Conservation (phyloP, 2,888 invertebrate species). For the Stenotaenia linearis region DNA sequence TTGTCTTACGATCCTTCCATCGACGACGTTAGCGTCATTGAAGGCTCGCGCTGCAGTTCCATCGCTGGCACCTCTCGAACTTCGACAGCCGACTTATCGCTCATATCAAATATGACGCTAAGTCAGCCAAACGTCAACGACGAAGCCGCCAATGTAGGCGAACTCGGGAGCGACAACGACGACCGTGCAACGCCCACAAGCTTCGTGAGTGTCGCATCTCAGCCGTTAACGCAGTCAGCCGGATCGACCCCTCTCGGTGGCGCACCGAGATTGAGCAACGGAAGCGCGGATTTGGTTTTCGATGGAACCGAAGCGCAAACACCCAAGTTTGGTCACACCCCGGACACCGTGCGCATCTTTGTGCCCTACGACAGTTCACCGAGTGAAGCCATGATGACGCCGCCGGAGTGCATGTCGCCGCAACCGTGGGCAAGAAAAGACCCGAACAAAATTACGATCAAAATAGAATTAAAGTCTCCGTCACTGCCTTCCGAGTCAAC, state of each 20-base stretch:
- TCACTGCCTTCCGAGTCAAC: background rate
- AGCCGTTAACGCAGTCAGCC: constrained; percentile 31
- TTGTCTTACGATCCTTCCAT: constrained; percentile 60
- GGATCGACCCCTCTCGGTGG: background rate
- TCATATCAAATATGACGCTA: constrained; percentile 54
- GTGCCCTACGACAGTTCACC: constrained; percentile 58
- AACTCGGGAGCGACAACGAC: constrained; percentile 37
- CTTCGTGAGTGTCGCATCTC: constrained; percentile 50
- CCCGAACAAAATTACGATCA: constrained; percentile 67
- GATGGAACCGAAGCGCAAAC: constrained; percentile 35
- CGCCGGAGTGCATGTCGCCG: background rate
- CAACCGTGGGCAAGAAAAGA: constrained; percentile 44
- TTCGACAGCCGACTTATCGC: constrained; percentile 73
- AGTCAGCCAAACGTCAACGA: constrained; percentile 38
- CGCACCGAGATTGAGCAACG: constrained; percentile 13
- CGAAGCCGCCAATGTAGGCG: constrained; percentile 36
- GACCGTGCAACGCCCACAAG: constrained; percentile 51
- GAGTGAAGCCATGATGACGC: background rate
- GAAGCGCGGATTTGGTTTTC: constrained; percentile 9
- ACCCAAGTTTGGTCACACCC: constrained; percentile 38
- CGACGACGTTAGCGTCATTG: constrained; percentile 45
- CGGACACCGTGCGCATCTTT: constrained; percentile 71
- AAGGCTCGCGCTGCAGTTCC: constrained; percentile 65
- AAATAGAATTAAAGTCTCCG: constrained; percentile 49
- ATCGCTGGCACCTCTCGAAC: constrained; percentile 77